These are phyloP conservation scores for Pseudomyrmex pallidus DNA, from an alignment of 1,140 invertebrate genomes.

Conservation along the genomic window DNA sequence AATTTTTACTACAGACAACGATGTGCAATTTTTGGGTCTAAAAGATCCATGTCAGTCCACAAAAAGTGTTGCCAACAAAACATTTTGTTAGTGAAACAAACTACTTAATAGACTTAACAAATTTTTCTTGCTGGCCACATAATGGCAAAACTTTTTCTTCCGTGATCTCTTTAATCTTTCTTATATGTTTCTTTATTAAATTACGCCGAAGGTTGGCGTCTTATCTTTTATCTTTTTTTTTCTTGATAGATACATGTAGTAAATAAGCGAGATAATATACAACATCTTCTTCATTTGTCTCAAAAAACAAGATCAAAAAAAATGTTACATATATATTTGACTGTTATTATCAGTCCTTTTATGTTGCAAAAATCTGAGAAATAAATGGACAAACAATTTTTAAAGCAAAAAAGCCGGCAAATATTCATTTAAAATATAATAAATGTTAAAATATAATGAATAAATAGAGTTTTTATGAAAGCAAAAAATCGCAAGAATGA, in stretches of 20 bases:
- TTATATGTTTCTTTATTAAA: background rate
- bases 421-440: background rate
- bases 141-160: too few species aligned
- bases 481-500: too few species aligned
- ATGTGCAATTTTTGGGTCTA: too few species aligned
- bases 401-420: background rate
- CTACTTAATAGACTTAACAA: too few species aligned
- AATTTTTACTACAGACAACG: too few species aligned
- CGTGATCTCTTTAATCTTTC: background rate
- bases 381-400: background rate
- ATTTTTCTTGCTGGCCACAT: too few species aligned
- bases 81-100: too few species aligned
- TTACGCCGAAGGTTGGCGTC: constrained; percentile 1
- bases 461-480: too few species aligned
- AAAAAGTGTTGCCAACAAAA: too few species aligned
- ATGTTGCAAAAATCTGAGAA: background rate
- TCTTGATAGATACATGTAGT: constrained; percentile 2
- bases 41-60: too few species aligned
- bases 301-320: background rate
- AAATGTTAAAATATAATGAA: background rate
- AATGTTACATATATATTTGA: background rate
- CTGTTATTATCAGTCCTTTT: background rate
- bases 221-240: too few species aligned
- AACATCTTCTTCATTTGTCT: background rate
- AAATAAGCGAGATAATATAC: constrained; percentile 1